These are phyloP conservation scores for Eucidaris tribuloides DNA, from an alignment of 35 echinoderm and acorn worm genomes.

Conservation along the genomic window DNA sequence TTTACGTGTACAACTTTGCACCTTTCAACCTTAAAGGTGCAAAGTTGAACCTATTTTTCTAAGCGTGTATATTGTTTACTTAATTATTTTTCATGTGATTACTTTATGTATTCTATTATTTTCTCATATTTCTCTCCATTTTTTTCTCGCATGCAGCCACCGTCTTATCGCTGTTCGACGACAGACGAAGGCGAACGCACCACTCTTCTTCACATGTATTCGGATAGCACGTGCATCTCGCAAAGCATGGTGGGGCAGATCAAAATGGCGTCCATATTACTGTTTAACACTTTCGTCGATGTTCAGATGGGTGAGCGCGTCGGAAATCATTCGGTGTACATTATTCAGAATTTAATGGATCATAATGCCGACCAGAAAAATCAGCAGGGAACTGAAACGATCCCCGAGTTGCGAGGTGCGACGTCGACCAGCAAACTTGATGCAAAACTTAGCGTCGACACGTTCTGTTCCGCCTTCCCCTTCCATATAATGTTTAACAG, in stretches of 20 bases:
- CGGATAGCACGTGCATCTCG: slow-evolving; percentile 71
- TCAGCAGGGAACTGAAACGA: background rate
- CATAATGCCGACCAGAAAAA: too few relatives aligned
- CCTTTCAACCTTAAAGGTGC: too few relatives aligned
- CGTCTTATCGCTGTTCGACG: slow-evolving; percentile 80
- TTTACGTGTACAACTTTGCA: too few relatives aligned
- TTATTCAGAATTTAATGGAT: too few relatives aligned
- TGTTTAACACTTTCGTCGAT: slow-evolving; percentile 95
- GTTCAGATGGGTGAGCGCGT: slow-evolving; percentile 68
- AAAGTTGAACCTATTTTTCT: too few relatives aligned
- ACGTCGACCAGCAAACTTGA: slow-evolving; percentile 31
- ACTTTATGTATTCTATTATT: background rate
- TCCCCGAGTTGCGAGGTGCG: too few relatives aligned
- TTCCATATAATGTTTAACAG: slow-evolving; percentile 88
- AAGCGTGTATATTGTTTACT: too few relatives aligned
- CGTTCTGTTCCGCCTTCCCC: slow-evolving; percentile 80
- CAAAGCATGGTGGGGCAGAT: slow-evolving; percentile 95
- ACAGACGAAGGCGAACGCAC: slow-evolving; percentile 31
- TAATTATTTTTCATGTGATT: background rate
- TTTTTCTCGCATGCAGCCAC: slow-evolving; percentile 37
- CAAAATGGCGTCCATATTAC: slow-evolving; percentile 82
- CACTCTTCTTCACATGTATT: slow-evolving; percentile 76
- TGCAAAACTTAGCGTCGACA: slow-evolving; percentile 60
- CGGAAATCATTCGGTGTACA: slow-evolving; percentile 67
- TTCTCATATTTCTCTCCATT: background rate